phyloP scores from a whole-genome alignment of 2,113 vertebrate species.

The Nestor notabilis region DNA sequence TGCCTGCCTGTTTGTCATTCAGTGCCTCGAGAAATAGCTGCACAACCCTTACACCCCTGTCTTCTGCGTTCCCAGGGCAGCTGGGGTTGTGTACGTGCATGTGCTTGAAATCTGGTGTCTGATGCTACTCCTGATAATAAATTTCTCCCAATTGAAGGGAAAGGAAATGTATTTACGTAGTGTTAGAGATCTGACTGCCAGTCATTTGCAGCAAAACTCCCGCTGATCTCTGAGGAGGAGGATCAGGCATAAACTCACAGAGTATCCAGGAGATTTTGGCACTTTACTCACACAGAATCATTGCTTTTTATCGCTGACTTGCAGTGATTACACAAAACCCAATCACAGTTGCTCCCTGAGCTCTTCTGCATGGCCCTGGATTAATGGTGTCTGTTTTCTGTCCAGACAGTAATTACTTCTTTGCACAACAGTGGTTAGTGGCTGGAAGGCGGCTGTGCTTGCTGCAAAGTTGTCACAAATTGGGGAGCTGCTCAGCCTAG shows the following conservation, averaged over 20 bases:
- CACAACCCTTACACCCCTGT: neutral
- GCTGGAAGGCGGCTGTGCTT: neutral
- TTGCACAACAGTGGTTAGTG: neutral
- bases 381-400: conserved; percentile 30
- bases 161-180: neutral
- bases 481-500: conserved; percentile 11
- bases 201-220: neutral
- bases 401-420: conserved; percentile 25
- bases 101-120: neutral
- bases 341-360: neutral
- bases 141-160: neutral
- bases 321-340: neutral
- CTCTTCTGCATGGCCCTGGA: neutral
- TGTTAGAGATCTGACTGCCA: neutral
- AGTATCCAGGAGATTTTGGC: neutral
- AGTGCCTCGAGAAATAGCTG: neutral
- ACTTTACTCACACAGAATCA: neutral
- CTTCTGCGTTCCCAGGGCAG: neutral
- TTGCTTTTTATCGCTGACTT: neutral
- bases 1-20: neutral
- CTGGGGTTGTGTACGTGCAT: fast-evolving
- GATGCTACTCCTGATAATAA: neutral
- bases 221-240: neutral
- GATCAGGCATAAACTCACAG: neutral
- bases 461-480: neutral